Percentiles rank a stretch among this genome's conserved stretches.
Evolutionary conservation across 2,797 vertebrate genomes (phyloP).

Genomic region (Anabacerthia variegaticeps): DNA sequence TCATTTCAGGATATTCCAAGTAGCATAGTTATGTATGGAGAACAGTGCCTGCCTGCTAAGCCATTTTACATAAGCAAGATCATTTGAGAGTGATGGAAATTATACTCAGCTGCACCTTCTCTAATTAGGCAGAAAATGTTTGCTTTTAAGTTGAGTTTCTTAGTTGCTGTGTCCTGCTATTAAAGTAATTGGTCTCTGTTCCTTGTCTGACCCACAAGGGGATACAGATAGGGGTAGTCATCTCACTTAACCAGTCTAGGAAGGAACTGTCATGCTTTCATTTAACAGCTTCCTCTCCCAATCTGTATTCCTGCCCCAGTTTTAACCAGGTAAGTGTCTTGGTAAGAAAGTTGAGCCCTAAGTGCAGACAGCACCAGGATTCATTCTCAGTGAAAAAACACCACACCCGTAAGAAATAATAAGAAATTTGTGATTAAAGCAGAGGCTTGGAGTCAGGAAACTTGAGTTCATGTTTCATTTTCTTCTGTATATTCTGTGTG

Average conservation of each 20-base stretch:
- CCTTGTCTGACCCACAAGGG: neutral
- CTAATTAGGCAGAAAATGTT: conserved; percentile 10
- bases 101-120: neutral
- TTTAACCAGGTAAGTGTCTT: neutral
- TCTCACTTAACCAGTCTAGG: conserved; percentile 14
- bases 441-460: neutral
- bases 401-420: neutral
- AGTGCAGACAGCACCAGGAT: neutral
- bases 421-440: neutral
- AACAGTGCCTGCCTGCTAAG: neutral
- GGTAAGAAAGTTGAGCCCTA: neutral
- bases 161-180: neutral
- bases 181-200: conserved; percentile 2
- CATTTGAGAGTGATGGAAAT: neutral
- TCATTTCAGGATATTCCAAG: neutral
- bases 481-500: neutral
- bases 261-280: neutral
- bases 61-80: neutral
- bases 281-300: neutral
- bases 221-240: neutral
- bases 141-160: conserved; percentile 12
- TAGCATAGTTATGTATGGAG: neutral
- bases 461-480: neutral
- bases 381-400: neutral
- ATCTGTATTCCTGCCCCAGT: neutral